A percentile compares a stretch with the other conserved stretches of the same genome.
Conservation (phyloP, 2,888 invertebrate genomes). For the Plusia festucae region DNA sequence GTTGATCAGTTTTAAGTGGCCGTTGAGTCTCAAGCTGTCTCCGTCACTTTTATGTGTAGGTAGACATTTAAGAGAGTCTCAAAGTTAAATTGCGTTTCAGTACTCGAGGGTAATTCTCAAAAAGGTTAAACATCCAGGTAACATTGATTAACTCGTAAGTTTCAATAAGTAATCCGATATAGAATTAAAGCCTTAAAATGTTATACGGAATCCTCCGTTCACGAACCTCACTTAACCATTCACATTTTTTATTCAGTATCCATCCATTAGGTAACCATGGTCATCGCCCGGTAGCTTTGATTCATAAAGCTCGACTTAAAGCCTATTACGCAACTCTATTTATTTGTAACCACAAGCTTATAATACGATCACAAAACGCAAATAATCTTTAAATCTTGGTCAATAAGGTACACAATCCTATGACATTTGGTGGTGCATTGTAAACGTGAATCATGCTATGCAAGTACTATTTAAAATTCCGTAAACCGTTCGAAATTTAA, state of each 20-base stretch:
- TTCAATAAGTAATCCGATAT: not conserved
- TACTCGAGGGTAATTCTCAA: too few species aligned
- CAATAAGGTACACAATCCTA: conserved; percentile 39
- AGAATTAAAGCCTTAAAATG: not conserved
- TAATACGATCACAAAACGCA: conserved; percentile 5
- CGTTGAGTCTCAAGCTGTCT: too few species aligned
- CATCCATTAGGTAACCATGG: conserved; percentile 65
- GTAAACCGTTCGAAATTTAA: conserved; percentile 69
- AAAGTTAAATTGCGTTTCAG: too few species aligned
- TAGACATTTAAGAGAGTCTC: too few species aligned
- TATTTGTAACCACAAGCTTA: conserved; percentile 32
- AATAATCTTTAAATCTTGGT: conserved; percentile 9
- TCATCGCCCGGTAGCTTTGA: conserved; percentile 65
- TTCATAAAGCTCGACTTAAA: conserved; percentile 44
- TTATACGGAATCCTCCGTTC: conserved; percentile 26
- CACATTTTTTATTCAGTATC: conserved; percentile 46
- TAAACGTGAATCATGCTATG: conserved; percentile 57
- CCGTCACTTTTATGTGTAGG: too few species aligned
- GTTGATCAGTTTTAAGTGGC: too few species aligned
- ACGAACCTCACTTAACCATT: conserved; percentile 21
- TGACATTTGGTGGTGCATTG: conserved; percentile 22
- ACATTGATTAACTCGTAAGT: not conserved
- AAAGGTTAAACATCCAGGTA: not conserved
- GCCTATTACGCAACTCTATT: conserved; percentile 52
- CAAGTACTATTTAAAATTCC: conserved; percentile 64